Evolutionary conservation across 1,140 invertebrate genomes (phyloP), one percentile per base, ranked within the genome.

Genomic region (Lepidostoma basale): DNA sequence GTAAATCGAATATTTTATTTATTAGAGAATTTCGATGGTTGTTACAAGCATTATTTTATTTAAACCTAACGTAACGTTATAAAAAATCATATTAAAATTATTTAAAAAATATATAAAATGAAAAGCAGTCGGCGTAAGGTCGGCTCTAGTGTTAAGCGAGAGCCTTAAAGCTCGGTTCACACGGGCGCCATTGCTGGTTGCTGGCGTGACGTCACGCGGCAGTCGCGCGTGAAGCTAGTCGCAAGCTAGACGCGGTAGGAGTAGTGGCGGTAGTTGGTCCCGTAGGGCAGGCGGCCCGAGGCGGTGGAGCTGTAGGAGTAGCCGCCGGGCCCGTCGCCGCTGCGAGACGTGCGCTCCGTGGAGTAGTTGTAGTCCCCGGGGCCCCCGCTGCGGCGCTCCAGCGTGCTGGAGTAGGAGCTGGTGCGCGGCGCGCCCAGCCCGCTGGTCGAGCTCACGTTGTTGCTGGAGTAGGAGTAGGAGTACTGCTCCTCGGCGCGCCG

Each of bases 251-350:
- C 89, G 79, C 90, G 89, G 83, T 93, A 93, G 72, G 90, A 92
- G 81, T 88, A 94, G 79, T 93, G 92, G 70, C 92, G 89, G 79
- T 93, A 93, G 74, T 81, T 85, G 74, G 91, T 92, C 76, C 92
- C 91, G 73, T 89, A 87, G 59, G 92, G 92, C 76, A 93, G 85
- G 76, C 89, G 86, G 74, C 92, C 92, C 79, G 88, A 88, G 67
- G 87, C 83, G 70, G 86, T 86, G 39, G 90, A 89, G 72, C 89
- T 90, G 81, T 93, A 93, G 74, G 90, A 90, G 80, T 93, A 93
- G 73, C 90, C 88, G 75, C 91, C 88, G 66, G 91, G 92, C 62
- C 90, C 90, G 77, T 88, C 89, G 70, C 87, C 85, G 71, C 82
- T 80, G 75, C 84, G 82, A 76, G 87, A 88, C 74, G 87, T 87